Percentiles rank a stretch among this genome's conserved stretches.
Conservation (phyloP, 1,140 invertebrate genomes). For the Acromyrmex echinatior region DNA sequence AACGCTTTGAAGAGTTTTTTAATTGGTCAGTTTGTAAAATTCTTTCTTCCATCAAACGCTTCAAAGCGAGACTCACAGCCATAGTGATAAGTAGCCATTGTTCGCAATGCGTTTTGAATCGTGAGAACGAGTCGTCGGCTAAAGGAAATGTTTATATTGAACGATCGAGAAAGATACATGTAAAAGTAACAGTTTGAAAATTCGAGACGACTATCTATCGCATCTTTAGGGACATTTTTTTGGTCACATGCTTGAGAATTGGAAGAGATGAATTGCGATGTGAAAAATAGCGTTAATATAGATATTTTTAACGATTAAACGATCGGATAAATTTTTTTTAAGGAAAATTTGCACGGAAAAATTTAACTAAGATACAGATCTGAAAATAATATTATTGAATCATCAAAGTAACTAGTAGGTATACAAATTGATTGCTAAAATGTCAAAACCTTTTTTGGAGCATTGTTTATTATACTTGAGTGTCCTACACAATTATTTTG, state of each 20-base stretch:
- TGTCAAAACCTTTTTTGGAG: too few species aligned
- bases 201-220: neutral
- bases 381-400: too few species aligned
- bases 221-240: neutral
- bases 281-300: neutral
- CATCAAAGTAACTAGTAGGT: too few species aligned
- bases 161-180: neutral
- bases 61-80: too few species aligned
- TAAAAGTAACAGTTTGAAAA: slow-evolving; percentile 9
- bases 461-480: too few species aligned
- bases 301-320: slow-evolving; percentile 5
- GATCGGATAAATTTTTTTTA: neutral
- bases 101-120: neutral
- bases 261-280: neutral
- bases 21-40: too few species aligned
- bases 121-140: neutral
- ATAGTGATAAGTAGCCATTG: slow-evolving; percentile 4
- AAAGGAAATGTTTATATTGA: neutral
- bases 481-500: too few species aligned
- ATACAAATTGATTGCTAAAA: too few species aligned
- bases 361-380: too few species aligned
- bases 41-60: too few species aligned
- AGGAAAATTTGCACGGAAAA: neutral
- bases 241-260: neutral
- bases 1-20: too few species aligned